Percentiles rank a stretch among this genome's conserved stretches.
Conservation (phyloP, 1,140 invertebrate genomes). For the Formica selysi region DNA sequence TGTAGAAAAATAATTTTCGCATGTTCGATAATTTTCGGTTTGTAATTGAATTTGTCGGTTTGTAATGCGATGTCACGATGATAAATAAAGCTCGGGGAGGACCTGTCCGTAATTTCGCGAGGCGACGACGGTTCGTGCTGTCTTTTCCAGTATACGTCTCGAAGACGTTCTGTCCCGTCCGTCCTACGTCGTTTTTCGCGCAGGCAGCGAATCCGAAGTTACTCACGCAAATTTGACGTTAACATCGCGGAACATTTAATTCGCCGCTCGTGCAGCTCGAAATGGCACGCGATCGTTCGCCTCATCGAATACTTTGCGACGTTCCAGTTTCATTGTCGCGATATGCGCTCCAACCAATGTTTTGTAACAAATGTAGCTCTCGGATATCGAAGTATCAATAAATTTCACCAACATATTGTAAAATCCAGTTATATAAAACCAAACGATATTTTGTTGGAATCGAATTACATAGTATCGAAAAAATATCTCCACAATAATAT, state of each 20-base stretch:
- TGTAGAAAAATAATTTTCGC: conserved; percentile 36
- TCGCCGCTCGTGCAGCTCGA: conserved; percentile 76
- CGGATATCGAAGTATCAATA: background rate
- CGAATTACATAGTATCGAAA: background rate
- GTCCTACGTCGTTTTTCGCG: conserved; percentile 36
- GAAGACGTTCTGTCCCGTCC: conserved; percentile 68
- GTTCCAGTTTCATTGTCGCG: conserved; percentile 53
- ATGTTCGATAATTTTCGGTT: conserved; percentile 61
- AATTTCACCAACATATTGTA: background rate
- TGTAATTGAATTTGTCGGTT: conserved; percentile 28
- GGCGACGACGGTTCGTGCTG: conserved; percentile 68
- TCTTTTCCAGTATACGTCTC: conserved; percentile 75
- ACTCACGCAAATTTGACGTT: conserved; percentile 85
- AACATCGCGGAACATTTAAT: conserved; percentile 84
- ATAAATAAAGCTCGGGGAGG: conserved; percentile 60
- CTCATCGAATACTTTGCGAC: conserved; percentile 52
- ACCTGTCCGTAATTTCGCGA: conserved; percentile 73
- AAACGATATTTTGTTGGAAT: background rate
- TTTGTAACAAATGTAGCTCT: background rate
- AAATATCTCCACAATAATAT: background rate
- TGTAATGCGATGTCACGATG: conserved; percentile 49
- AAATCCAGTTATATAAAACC: background rate
- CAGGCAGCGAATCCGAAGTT: conserved; percentile 43
- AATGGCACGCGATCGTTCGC: conserved; percentile 82
- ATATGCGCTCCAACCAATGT: conserved; percentile 17